Percentiles rank a stretch among this genome's conserved stretches.
phyloP scores from a whole-genome alignment of 2,797 vertebrate genomes.

The Bradypus variegatus region DNA sequence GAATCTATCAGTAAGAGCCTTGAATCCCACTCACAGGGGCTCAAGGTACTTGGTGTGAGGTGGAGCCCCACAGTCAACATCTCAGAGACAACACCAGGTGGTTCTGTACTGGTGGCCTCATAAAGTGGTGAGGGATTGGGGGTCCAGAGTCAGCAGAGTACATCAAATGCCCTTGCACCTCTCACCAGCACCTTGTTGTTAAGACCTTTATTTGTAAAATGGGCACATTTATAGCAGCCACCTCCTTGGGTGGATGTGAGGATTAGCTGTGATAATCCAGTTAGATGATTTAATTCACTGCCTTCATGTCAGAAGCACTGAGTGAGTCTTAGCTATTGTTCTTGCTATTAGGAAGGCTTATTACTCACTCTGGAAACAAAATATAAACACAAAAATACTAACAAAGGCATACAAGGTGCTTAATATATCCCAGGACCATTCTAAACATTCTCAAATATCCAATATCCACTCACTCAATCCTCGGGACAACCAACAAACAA shows the following conservation, averaged over 20 bases:
- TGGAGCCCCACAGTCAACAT: neutral
- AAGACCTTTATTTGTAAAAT: neutral
- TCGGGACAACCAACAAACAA: neutral
- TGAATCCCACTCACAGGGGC: neutral
- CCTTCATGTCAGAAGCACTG: neutral
- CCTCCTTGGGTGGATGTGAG: neutral
- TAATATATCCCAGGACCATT: neutral
- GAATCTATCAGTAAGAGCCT: neutral
- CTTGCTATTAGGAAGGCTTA: neutral
- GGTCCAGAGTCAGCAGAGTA: neutral
- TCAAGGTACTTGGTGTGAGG: neutral
- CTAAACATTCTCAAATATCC: neutral
- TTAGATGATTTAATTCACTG: conserved; percentile 15
- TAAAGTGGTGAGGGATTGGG: neutral
- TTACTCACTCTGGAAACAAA: neutral
- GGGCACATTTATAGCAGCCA: neutral
- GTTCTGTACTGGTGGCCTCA: neutral
- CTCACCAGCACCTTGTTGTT: neutral
- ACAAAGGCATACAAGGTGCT: neutral
- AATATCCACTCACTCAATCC: neutral
- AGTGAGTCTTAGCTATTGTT: neutral
- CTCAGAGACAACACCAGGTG: neutral
- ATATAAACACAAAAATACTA: neutral
- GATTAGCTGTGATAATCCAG: conserved; percentile 5
- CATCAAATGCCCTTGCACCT: neutral